Evolutionary conservation across 2,797 vertebrate genomes (phyloP), one percentile per base, ranked within the genome.

Genomic region (Balearica regulorum): DNA sequence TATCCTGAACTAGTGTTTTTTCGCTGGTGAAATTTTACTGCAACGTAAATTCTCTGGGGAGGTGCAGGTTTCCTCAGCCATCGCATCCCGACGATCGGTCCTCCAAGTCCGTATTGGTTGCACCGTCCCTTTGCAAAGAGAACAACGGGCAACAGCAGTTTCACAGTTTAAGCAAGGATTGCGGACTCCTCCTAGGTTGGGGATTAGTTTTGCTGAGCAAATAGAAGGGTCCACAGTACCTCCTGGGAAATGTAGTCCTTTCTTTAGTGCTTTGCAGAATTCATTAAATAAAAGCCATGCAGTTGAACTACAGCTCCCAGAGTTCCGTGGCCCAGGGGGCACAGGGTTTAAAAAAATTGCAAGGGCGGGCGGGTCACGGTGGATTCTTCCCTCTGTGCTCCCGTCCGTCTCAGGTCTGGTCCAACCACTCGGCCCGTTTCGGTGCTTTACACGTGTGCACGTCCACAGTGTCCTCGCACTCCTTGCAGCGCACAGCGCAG

Each of bases 391-490:
- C 90, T 69, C 55, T 3, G 53, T 2, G 66, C 44, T 89, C 46
- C 49, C 13, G 0, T 25, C 49, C 12, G 0, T 22, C 66, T 99
- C 99, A 99, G 95, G 99, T 99, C 90, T 99, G 97, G 97, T 99
- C 99, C 97, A 99, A 49, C 99, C 99, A 99, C 88, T 99, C 99
- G 1, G 99, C 99, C 78, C 98, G 98, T 96, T 99, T 99, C 65
- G 99, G 99, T 5, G 99, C 99, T 96, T 99, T 99, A 97, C 99
- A 99, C 3, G 99, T 99, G 97, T 99, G 99, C 92, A 99, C 94
- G 13, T 99, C 99, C 97, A 99, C 99, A 37, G 98, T 97, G 90
- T 99, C 99, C 97, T 99, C 98, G 20, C 99, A 99, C 97, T 99
- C 99, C 90, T 98, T 98, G 98, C 99, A 99, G 97, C 99, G 98